Base-by-base conservation (phyloP, 2,888 invertebrate genomes). In the Aporophyla nigra region DNA sequence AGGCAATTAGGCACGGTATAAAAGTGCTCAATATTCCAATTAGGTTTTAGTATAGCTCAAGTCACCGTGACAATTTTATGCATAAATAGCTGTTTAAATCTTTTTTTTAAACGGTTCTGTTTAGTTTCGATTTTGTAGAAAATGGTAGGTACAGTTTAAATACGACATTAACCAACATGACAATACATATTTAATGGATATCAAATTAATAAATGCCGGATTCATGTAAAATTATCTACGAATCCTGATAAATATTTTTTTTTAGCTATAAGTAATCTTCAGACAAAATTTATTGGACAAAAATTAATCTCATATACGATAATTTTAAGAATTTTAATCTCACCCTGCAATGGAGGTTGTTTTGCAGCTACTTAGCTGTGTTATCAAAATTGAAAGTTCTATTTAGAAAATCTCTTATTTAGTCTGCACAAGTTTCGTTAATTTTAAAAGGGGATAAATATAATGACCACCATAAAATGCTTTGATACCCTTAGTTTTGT, bases 311-410 rank as follows among this genome's bases (percentile, higher is more conserved):
- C 51, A 24, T 6, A 19, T 16, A 10, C 5, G 24, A 3, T 27
- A 59, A 5, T n/a, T 59, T 61, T 53, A 24, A 16, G 40, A 53
- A 51, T 19, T 33, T 33, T 12, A 16, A 61, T 33, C n/a, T 2
- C 19, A 65, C 19, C 14, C 54, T 54, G 16, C 5, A 53, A 66
- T 43, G 24, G 9, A 40, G 66, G 6, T 66, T 9, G 27, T 24
- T n/a, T 24, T 16, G 16, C 53, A 71, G 40, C 24, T 53, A 9
- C 3, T 63, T 9, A 51, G 40, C 3, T 27, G 21, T 54, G 27
- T 66, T 16, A 71, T 71, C 43, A 21, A 27, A 27, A 24, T 53
- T 14, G 14, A 53, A 71, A 65, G 24, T 65, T 40, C 2, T 63
- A n/a, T 71, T 63, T 24, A 40, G 14, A 14, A 51, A 2, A 71